These are phyloP conservation scores for Brachionus rubens DNA, from an alignment of 1,140 invertebrate species.

Conservation along the genomic window DNA sequence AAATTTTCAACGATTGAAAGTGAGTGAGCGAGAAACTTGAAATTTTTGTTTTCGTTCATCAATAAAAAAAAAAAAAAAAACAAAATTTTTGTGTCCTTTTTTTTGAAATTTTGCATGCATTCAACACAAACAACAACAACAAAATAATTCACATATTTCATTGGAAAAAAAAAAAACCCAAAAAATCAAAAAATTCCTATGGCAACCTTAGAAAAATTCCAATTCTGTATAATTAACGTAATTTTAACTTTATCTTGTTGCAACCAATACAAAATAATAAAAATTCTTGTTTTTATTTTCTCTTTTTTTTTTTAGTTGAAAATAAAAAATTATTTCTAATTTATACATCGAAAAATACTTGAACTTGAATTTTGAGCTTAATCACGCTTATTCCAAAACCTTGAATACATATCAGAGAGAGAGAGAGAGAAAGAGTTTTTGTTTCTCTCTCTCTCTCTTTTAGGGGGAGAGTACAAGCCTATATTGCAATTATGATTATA, in stretches of 20 bases:
- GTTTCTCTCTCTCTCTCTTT: too few species aligned
- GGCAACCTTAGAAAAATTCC: background rate
- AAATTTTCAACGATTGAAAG: too few species aligned
- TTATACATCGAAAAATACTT: background rate
- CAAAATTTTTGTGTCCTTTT: background rate
- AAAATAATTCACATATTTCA: too few species aligned
- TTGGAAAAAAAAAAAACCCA: too few species aligned
- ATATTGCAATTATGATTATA: constrained; percentile 2
- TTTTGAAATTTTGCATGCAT: background rate
- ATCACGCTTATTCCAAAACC: constrained; percentile 15
- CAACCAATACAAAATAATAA: too few species aligned
- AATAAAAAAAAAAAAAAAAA: background rate
- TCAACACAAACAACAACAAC: background rate
- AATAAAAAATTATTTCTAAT: too few species aligned
- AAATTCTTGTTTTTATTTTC: too few species aligned
- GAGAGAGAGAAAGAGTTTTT: too few species aligned
- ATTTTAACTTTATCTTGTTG: background rate
- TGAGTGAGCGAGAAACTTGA: too few species aligned
- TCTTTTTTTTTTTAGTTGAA: too few species aligned
- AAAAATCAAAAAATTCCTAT: background rate
- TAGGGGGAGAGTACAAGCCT: background rate
- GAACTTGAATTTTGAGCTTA: background rate
- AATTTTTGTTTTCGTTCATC: too few species aligned
- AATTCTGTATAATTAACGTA: background rate
- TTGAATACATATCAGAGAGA: constrained; percentile 2